Evolutionary conservation across 1,140 invertebrate species (phyloP).

Genomic region (Delia radicum): DNA sequence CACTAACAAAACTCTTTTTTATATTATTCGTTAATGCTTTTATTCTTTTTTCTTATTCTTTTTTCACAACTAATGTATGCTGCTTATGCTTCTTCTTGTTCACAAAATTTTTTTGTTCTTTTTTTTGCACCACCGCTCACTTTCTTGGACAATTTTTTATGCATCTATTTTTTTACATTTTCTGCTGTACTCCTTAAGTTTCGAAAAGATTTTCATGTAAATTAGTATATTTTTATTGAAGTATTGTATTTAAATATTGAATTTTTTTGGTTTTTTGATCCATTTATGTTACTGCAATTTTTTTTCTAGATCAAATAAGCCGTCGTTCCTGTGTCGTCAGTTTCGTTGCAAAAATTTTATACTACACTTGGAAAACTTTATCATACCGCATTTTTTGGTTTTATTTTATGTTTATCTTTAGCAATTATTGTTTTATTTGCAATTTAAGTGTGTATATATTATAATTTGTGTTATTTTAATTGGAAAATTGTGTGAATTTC

Average conservation of each 20-base stretch:
- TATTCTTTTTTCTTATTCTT: conserved; percentile 7
- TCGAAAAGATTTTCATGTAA: background rate
- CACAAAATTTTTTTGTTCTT: conserved; percentile 6
- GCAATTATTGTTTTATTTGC: background rate
- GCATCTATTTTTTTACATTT: background rate
- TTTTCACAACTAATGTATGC: conserved; percentile 16
- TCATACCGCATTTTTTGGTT: background rate
- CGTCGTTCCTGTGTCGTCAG: conserved; percentile 18
- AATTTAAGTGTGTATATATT: background rate
- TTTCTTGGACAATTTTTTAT: conserved; percentile 10
- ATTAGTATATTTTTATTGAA: background rate
- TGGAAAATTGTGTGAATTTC: conserved; percentile 1
- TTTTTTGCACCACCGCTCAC: conserved; percentile 19
- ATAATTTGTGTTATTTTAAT: background rate
- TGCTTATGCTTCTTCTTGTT: conserved; percentile 17
- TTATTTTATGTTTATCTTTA: background rate
- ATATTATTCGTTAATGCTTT: background rate
- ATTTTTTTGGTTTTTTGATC: too few relatives aligned
- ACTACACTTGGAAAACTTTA: conserved; percentile 16
- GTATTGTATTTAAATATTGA: background rate
- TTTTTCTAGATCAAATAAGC: conserved; percentile 11
- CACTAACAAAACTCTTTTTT: background rate
- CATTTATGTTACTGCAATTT: conserved; percentile 9
- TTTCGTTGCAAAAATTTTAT: conserved; percentile 13
- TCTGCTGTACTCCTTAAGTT: background rate